phyloP scores from a whole-genome alignment of 2,888 invertebrate species.

The Eupithecia inturbata region DNA sequence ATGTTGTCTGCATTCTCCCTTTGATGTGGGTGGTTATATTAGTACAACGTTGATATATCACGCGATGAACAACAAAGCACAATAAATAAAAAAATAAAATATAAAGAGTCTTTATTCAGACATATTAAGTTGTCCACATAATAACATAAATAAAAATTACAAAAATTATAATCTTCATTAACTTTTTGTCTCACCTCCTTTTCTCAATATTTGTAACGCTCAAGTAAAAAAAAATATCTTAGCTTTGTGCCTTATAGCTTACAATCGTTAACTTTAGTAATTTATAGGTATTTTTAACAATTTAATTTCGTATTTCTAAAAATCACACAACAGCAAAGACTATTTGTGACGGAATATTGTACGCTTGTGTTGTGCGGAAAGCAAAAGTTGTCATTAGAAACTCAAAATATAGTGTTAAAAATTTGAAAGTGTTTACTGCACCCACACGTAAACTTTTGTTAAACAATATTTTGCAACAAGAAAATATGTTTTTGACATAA shows the following conservation, averaged over 20 bases:
- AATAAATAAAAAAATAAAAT: too few species aligned
- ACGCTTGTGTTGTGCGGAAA: constrained; percentile 52
- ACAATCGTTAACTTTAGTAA: neutral
- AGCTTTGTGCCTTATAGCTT: constrained; percentile 33
- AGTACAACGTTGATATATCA: too few species aligned
- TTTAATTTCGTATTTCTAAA: constrained; percentile 3
- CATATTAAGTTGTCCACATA: too few species aligned
- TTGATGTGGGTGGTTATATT: too few species aligned
- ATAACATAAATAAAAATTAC: too few species aligned
- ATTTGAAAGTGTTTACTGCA: neutral
- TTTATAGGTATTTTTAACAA: neutral
- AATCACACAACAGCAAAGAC: constrained; percentile 43
- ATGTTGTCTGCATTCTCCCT: too few species aligned
- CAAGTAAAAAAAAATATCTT: neutral
- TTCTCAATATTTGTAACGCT: neutral
- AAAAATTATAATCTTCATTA: neutral
- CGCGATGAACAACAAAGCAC: too few species aligned
- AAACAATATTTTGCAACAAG: neutral
- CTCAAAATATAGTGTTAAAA: neutral
- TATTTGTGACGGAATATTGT: constrained; percentile 47
- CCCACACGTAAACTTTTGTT: neutral
- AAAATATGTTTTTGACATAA: neutral
- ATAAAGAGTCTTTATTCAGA: too few species aligned
- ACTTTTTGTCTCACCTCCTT: neutral
- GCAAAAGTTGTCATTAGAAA: constrained; percentile 58